phyloP scores from a whole-genome alignment of 2,797 vertebrate species.

The Crocidura indochinensis region DNA sequence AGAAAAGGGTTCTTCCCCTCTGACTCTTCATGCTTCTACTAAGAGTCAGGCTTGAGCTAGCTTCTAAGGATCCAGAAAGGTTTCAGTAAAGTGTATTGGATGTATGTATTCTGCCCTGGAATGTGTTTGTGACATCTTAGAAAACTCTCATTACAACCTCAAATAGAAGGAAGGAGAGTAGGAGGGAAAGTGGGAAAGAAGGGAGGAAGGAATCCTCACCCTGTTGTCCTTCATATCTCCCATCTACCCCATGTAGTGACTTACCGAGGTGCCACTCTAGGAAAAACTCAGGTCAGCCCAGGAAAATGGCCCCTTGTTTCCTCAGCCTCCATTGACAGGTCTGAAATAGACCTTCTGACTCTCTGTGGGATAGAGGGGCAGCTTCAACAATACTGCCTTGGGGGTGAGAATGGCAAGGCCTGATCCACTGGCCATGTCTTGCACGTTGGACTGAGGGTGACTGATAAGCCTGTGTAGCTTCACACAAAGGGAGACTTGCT shows the following conservation, averaged over 20 bases:
- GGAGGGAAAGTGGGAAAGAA: no score
- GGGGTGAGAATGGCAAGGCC: neutral
- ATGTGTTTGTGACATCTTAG: neutral
- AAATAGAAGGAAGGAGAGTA: neutral
- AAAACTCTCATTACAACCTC: slow-evolving; percentile 19
- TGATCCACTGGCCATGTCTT: neutral
- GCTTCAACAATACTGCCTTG: neutral
- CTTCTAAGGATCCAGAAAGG: neutral
- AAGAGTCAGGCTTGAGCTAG: neutral
- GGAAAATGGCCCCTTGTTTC: neutral
- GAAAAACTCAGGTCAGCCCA: neutral
- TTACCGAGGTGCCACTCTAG: neutral
- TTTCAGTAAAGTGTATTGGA: neutral
- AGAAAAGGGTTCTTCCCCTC: neutral
- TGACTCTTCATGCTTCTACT: neutral
- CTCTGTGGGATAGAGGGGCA: neutral
- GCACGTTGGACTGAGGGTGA: slow-evolving; percentile 5
- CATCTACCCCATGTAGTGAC: no score
- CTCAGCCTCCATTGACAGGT: neutral
- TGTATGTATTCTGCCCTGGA: neutral
- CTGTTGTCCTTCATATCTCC: neutral
- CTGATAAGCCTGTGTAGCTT: slow-evolving; percentile 19
- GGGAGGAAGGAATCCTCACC: neutral
- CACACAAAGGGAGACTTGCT: slow-evolving; percentile 71
- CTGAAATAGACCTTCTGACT: slow-evolving; percentile 1